Percentiles rank a stretch among this genome's conserved stretches.
Conservation (phyloP, 1,140 invertebrate species). For the Papilio glaucus region DNA sequence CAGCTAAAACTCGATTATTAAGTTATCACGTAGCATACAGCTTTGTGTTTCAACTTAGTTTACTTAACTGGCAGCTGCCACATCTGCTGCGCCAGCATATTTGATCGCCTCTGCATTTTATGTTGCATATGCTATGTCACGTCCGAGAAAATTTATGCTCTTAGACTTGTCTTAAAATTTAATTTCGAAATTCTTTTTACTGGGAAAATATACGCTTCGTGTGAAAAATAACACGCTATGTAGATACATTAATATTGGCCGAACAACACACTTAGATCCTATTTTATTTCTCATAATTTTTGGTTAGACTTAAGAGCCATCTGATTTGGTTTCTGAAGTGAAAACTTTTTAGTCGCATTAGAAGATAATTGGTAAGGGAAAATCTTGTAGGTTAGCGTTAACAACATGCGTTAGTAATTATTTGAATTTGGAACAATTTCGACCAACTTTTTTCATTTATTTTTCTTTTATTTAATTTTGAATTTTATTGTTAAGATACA, state of each 20-base stretch:
- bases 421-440: no score
- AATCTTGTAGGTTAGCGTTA: no score
- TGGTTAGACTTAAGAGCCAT: no score
- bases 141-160: neutral
- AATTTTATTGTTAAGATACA: no score
- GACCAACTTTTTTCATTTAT: no score
- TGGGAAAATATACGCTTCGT: neutral
- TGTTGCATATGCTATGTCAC: constrained; percentile 14
- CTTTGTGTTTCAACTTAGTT: neutral
- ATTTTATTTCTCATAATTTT: no score
- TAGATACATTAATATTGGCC: neutral
- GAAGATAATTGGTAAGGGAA: no score
- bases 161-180: neutral
- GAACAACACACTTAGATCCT: no score
- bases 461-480: no score
- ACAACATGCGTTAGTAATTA: no score
- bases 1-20: neutral
- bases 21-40: neutral
- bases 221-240: neutral
- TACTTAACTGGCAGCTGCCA: neutral
- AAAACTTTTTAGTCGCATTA: no score
- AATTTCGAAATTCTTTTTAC: neutral
- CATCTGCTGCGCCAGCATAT: neutral
- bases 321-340: no score
- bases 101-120: neutral